These are phyloP conservation scores for Holacanthella duospinosa DNA, from an alignment of 2,888 invertebrate genomes.

Conservation along the genomic window DNA sequence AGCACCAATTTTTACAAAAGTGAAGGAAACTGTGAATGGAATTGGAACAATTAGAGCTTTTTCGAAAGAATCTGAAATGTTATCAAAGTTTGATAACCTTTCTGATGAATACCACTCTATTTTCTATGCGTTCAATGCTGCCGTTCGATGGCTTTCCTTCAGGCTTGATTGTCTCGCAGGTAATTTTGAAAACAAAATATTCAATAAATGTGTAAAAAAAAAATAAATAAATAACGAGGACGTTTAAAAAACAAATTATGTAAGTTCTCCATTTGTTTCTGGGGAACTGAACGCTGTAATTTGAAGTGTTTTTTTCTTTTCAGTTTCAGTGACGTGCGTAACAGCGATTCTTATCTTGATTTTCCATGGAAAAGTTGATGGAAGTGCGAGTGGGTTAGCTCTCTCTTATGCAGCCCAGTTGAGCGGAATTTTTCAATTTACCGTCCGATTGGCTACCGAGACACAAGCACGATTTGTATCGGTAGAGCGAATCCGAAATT, in stretches of 20 bases:
- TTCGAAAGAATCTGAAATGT: constrained; percentile 47
- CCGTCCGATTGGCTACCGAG: constrained; percentile 45
- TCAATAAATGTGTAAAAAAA: no score
- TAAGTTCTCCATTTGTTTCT: neutral
- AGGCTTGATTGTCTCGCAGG: constrained; percentile 43
- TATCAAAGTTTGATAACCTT: constrained; percentile 37
- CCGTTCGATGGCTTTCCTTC: constrained; percentile 47
- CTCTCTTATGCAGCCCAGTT: constrained; percentile 51
- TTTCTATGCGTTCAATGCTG: constrained; percentile 46
- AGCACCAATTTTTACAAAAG: constrained; percentile 51
- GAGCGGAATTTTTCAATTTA: constrained; percentile 50
- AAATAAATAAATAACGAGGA: no score
- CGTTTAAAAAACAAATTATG: neutral
- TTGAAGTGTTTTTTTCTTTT: neutral
- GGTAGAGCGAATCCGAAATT: constrained; percentile 44
- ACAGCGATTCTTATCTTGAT: constrained; percentile 27
- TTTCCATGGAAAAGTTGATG: constrained; percentile 31
- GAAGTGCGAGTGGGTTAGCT: constrained; percentile 46
- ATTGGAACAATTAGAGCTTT: constrained; percentile 53
- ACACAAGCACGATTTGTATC: constrained; percentile 46
- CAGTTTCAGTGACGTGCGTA: constrained; percentile 26
- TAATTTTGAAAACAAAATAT: constrained; percentile 20
- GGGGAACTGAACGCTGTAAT: no score
- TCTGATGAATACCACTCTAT: constrained; percentile 26
- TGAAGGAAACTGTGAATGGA: constrained; percentile 51